These are phyloP conservation scores for Psittacula cyanocephala DNA, from an alignment of 2,113 vertebrate species.

Conservation along the genomic window DNA sequence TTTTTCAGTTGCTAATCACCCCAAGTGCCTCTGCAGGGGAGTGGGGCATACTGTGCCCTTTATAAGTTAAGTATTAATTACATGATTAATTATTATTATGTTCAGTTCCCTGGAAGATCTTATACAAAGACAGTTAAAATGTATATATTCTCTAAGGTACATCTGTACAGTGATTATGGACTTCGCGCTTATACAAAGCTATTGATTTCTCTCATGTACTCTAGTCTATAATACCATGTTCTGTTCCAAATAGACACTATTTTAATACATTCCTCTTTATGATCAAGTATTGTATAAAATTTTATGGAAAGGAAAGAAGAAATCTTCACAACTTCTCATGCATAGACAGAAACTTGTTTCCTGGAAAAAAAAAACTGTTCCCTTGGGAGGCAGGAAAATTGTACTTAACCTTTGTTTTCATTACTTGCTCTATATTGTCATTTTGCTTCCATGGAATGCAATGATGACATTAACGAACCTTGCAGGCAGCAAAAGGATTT, in stretches of 20 bases:
- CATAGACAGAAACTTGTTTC: neutral
- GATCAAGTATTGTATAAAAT: slow-evolving; percentile 2
- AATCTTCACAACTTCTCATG: neutral
- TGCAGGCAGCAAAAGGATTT: neutral
- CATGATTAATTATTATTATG: slow-evolving; percentile 62
- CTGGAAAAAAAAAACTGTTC: neutral
- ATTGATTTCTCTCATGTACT: slow-evolving; percentile 57
- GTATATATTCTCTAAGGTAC: slow-evolving; percentile 50
- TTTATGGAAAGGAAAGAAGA: neutral
- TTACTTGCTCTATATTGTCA: neutral
- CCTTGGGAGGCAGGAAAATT: neutral
- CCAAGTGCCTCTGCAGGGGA: slow-evolving; percentile 24
- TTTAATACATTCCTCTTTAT: neutral
- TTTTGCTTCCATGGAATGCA: neutral
- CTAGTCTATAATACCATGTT: neutral
- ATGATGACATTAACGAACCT: neutral
- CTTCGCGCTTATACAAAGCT: slow-evolving; percentile 39
- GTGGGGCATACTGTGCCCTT: slow-evolving; percentile 32
- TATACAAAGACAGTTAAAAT: slow-evolving; percentile 47
- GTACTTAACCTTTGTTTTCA: slow-evolving; percentile 19
- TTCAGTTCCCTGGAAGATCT: slow-evolving; percentile 36
- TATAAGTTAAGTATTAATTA: slow-evolving; percentile 70
- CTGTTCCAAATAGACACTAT: neutral
- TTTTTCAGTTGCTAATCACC: slow-evolving; percentile 40
- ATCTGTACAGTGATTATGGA: slow-evolving; percentile 40